phyloP scores from a whole-genome alignment of 2,113 vertebrate genomes.

The Carlito syrichta region DNA sequence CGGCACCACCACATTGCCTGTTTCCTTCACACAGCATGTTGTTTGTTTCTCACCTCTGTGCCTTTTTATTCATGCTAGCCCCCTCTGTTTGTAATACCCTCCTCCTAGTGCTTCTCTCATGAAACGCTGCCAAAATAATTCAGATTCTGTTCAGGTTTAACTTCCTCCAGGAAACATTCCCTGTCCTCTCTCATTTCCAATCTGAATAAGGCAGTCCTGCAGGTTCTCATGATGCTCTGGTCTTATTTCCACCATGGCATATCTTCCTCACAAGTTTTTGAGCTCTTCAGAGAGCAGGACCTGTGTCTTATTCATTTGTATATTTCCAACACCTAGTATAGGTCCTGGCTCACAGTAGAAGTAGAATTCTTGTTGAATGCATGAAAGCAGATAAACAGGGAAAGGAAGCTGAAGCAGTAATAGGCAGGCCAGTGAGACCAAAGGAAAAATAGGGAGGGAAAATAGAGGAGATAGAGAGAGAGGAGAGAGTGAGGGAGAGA shows the following conservation, averaged over 20 bases:
- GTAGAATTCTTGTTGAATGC: neutral
- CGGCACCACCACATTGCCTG: neutral
- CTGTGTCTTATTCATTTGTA: neutral
- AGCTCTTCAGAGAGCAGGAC: neutral
- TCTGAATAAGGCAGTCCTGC: neutral
- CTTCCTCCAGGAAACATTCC: neutral
- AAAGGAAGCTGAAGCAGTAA: neutral
- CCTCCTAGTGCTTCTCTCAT: neutral
- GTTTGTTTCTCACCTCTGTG: neutral
- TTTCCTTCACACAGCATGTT: neutral
- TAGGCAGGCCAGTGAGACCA: neutral
- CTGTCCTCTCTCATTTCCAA: neutral
- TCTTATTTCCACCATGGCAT: neutral
- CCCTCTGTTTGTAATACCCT: neutral
- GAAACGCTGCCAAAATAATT: neutral
- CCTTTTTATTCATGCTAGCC: neutral
- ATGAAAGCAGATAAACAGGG: neutral
- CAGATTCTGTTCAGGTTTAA: constrained; percentile 15
- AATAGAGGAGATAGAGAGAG: neutral
- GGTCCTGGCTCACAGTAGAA: neutral
- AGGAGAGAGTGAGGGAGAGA: neutral
- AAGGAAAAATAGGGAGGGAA: neutral
- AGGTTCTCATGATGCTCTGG: neutral
- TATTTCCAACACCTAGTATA: neutral
- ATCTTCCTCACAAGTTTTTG: neutral